Conservation (phyloP, 2,797 vertebrate genomes). For the Fundulus diaphanus region DNA sequence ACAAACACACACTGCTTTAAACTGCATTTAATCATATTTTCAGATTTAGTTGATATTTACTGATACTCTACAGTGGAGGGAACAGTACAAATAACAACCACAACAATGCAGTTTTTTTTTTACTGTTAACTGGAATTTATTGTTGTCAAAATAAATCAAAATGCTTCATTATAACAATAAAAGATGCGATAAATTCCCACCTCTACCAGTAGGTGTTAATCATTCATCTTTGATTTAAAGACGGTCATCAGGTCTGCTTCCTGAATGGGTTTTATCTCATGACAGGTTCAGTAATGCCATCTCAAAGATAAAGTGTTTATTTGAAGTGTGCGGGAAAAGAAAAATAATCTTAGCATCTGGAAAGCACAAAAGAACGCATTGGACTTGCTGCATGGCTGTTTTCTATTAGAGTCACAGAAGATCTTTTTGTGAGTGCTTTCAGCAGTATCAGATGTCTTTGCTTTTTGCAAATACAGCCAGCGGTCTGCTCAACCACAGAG, state of each 20-base stretch:
- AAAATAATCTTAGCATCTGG: slow-evolving; percentile 48
- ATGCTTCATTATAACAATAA: too few species aligned
- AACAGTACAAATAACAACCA: too few species aligned
- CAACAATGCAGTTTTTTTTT: too few species aligned
- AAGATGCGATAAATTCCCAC: too few species aligned
- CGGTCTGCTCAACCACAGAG: slow-evolving; percentile 42
- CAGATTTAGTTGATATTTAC: too few species aligned
- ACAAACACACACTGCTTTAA: too few species aligned
- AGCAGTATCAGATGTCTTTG: slow-evolving; percentile 57
- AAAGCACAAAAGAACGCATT: slow-evolving; percentile 58
- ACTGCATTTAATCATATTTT: too few species aligned
- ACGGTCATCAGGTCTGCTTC: slow-evolving; percentile 20
- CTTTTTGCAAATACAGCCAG: slow-evolving; percentile 62
- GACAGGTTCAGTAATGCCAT: slow-evolving; percentile 21
- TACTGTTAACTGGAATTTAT: too few species aligned
- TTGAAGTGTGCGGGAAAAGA: slow-evolving; percentile 20
- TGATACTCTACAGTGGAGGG: too few species aligned
- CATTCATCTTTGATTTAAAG: not conserved
- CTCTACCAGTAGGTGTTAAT: not conserved
- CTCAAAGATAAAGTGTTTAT: slow-evolving; percentile 20
- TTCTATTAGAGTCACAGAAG: slow-evolving; percentile 75
- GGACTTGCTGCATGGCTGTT: slow-evolving; percentile 64
- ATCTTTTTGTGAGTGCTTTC: slow-evolving; percentile 24
- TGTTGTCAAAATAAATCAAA: too few species aligned
- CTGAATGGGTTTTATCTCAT: slow-evolving; percentile 8